A percentile compares a stretch with the other conserved stretches of the same genome.
Evolutionary conservation across 1,140 invertebrate genomes (phyloP).

Genomic region (Camponotus vicinus): DNA sequence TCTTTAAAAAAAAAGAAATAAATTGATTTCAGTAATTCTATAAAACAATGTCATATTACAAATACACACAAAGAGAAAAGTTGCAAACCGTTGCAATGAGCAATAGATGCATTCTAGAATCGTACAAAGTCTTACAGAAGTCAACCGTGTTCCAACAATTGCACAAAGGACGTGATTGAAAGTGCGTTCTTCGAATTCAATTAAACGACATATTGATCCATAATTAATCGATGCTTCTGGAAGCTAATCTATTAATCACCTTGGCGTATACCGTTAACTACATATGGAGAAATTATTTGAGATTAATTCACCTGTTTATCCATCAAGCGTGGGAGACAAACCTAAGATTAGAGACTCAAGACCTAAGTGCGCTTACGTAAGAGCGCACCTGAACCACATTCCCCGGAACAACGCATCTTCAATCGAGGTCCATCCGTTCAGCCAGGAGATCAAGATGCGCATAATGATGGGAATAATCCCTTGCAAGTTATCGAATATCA

Average conservation of each 20-base stretch:
- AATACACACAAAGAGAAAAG: too few relatives aligned
- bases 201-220: neutral
- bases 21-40: too few relatives aligned
- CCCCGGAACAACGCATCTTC: neutral
- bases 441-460: neutral
- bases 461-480: neutral
- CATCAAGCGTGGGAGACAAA: constrained; percentile 26
- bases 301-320: constrained; percentile 25
- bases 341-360: neutral
- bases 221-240: constrained; percentile 15
- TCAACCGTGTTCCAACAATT: neutral
- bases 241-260: neutral
- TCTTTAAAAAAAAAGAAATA: too few relatives aligned
- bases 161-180: constrained; percentile 13
- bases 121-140: neutral
- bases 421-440: neutral
- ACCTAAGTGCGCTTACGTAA: constrained; percentile 2
- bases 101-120: neutral
- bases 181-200: constrained; percentile 8
- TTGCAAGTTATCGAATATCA: neutral
- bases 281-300: constrained; percentile 26
- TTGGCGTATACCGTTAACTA: neutral
- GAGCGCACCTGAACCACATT: constrained; percentile 27
- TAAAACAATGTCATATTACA: too few relatives aligned
- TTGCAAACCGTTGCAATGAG: too few relatives aligned